Conservation (phyloP, 2,888 invertebrate genomes). For the Drosophila niveifrons region DNA sequence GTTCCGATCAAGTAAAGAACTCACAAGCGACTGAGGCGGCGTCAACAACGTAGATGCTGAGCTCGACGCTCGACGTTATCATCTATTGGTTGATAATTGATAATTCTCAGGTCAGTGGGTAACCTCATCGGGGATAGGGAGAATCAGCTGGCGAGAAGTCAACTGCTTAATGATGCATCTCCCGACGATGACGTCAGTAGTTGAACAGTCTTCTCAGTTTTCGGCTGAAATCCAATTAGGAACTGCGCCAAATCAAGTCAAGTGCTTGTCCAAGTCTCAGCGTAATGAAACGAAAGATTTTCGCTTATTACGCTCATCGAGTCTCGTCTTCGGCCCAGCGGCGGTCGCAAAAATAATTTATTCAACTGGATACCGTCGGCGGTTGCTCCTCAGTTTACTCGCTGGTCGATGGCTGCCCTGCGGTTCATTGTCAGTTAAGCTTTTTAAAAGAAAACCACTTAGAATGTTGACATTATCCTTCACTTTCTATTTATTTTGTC, state of each 20-base stretch:
- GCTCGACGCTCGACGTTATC: constrained; percentile 23
- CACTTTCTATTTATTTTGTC: constrained; percentile 81
- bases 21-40: constrained; percentile 15
- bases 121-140: neutral
- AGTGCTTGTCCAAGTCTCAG: neutral
- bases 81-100: neutral
- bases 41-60: neutral
- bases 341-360: constrained; percentile 75
- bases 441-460: constrained; percentile 82
- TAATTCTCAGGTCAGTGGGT: constrained; percentile 8
- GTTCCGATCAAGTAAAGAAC: neutral
- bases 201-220: constrained; percentile 40
- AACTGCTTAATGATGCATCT: constrained; percentile 74
- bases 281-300: neutral
- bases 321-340: constrained; percentile 26
- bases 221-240: constrained; percentile 70
- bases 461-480: constrained; percentile 83
- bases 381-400: constrained; percentile 3
- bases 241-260: constrained; percentile 61
- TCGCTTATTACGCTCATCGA: constrained; percentile 11
- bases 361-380: constrained; percentile 70
- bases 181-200: constrained; percentile 57
- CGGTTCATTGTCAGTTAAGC: constrained; percentile 81
- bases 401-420: constrained; percentile 68
- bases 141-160: constrained; percentile 62